Conservation (phyloP, 2,113 vertebrate genomes). For the Heptranchias perlo region DNA sequence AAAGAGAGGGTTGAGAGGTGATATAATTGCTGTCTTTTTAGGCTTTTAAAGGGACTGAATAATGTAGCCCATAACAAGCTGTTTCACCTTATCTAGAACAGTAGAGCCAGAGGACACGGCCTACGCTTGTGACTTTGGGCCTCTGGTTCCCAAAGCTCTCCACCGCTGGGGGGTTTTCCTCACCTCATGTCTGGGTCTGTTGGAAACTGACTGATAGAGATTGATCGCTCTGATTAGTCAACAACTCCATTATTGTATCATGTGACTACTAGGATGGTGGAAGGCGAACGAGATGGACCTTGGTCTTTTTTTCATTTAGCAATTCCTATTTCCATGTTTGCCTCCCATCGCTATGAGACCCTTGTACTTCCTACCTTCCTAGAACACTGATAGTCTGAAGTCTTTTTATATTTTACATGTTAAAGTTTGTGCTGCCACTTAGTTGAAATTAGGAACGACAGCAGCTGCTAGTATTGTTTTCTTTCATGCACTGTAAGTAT, state of each 20-base stretch:
- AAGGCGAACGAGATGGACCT: too few species aligned
- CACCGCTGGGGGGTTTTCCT: background rate
- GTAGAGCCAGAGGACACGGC: background rate
- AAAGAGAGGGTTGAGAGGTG: background rate
- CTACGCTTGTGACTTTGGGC: background rate
- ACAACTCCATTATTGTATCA: background rate
- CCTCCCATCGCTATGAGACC: background rate
- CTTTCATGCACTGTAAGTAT: background rate
- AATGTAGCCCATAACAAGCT: background rate
- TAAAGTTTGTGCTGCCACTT: background rate
- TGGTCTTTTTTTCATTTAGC: background rate
- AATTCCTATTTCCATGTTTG: background rate
- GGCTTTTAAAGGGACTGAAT: too few species aligned
- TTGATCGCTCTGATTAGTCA: background rate
- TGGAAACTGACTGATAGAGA: too few species aligned
- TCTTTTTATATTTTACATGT: too few species aligned
- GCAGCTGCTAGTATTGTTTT: background rate
- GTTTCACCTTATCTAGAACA: too few species aligned
- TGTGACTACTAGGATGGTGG: too few species aligned
- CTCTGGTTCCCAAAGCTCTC: background rate
- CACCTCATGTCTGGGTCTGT: background rate
- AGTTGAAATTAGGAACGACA: background rate
- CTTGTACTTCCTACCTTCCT: background rate
- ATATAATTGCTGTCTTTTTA: background rate
- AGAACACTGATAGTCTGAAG: background rate